Percentiles rank a stretch among this genome's conserved stretches.
These are phyloP conservation scores for Mirounga angustirostris DNA, from an alignment of 2,113 vertebrate genomes.

Conservation along the genomic window DNA sequence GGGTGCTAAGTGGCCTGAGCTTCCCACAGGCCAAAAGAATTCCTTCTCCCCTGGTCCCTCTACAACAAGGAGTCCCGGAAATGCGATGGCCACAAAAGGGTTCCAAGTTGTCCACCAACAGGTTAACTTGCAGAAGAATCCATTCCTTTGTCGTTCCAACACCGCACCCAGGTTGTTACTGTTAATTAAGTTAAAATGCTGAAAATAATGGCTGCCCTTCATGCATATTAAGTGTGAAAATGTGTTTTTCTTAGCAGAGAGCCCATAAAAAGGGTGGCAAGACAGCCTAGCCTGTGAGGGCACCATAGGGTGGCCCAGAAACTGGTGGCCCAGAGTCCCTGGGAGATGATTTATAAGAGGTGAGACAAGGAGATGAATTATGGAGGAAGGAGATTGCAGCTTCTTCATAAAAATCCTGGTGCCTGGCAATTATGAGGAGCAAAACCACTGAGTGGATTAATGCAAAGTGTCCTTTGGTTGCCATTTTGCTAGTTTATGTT, in stretches of 20 bases:
- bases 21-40: neutral
- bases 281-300: constrained; percentile 31
- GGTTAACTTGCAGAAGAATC: neutral
- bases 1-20: neutral
- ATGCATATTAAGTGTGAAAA: constrained; percentile 64
- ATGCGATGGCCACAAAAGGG: no score
- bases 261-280: constrained; percentile 62
- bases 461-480: neutral
- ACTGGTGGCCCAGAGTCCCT: constrained; percentile 29
- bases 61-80: accelerated
- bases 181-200: constrained; percentile 80
- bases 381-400: constrained; percentile 75
- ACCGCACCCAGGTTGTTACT: constrained; percentile 26
- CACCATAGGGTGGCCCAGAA: constrained; percentile 47
- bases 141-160: neutral
- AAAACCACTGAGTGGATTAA: neutral
- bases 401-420: constrained; percentile 69
- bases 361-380: constrained; percentile 77
- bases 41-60: neutral
- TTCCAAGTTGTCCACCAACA: neutral
- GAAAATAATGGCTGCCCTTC: constrained; percentile 62
- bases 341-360: constrained; percentile 84
- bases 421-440: constrained; percentile 16
- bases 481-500: neutral
- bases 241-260: constrained; percentile 68